Conservation (phyloP, 2,888 invertebrate species). For the Sylvicola cinctus region DNA sequence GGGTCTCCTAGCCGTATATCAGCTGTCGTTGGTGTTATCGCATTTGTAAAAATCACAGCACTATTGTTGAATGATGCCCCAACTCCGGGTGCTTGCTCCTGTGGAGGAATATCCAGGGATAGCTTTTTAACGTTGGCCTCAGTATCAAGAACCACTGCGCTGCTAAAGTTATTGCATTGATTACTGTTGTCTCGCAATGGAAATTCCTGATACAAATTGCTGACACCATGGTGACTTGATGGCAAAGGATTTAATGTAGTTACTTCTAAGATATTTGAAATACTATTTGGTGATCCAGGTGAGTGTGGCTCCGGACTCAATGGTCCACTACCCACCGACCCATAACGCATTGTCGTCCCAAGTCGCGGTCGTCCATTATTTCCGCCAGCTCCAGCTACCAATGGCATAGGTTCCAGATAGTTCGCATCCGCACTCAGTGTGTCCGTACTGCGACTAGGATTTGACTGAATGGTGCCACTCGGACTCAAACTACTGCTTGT, state of each 20-base stretch:
- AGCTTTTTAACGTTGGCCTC: constrained; percentile 11
- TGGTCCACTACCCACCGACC: constrained; percentile 16
- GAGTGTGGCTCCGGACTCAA: constrained; percentile 17
- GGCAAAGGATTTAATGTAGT: constrained; percentile 29
- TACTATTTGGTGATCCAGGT: constrained; percentile 32
- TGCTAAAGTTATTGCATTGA: constrained; percentile 21
- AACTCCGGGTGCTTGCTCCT: constrained; percentile 18
- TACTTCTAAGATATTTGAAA: constrained; percentile 31
- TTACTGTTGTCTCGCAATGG: constrained; percentile 30
- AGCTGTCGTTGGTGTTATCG: constrained; percentile 8
- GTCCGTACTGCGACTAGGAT: constrained; percentile 9
- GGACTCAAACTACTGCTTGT: constrained; percentile 6
- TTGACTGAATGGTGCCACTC: constrained; percentile 8
- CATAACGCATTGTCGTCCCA: constrained; percentile 9
- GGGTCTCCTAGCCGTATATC: not conserved
- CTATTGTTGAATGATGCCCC: not conserved
- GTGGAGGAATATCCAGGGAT: constrained; percentile 20
- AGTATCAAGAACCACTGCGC: too few relatives aligned
- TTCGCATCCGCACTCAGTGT: constrained; percentile 8
- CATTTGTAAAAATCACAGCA: not conserved
- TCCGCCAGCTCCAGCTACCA: constrained; percentile 11
- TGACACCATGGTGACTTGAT: constrained; percentile 20
- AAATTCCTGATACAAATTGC: constrained; percentile 37
- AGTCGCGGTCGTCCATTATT: constrained; percentile 9
- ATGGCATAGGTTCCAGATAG: constrained; percentile 22